Conservation (phyloP, 2,888 invertebrate genomes). For the Drosophila vallismaia region DNA sequence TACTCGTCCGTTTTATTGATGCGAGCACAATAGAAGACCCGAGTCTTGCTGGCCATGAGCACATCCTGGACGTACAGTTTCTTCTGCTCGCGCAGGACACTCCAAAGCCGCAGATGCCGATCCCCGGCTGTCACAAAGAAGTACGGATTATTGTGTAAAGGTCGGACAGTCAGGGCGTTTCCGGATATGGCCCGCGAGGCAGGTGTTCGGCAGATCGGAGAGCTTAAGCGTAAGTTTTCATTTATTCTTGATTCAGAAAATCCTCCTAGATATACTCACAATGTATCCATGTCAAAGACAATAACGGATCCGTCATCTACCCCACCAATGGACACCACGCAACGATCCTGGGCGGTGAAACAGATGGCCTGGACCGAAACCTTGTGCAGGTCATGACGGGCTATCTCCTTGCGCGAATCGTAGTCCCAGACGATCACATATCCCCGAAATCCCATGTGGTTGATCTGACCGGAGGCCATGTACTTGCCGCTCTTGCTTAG, state of each 20-base stretch:
- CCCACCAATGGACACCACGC: conserved; percentile 93
- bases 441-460: conserved; percentile 95
- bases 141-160: conserved; percentile 86
- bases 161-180: conserved; percentile 86
- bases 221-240: conserved; percentile 61
- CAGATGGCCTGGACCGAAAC: conserved; percentile 93
- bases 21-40: conserved; percentile 90
- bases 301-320: conserved; percentile 95
- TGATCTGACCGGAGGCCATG: conserved; percentile 95
- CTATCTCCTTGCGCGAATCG: conserved; percentile 86
- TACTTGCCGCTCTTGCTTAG: conserved; percentile 91
- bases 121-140: conserved; percentile 91
- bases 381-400: conserved; percentile 93
- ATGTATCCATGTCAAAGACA: conserved; percentile 90
- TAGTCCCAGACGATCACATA: conserved; percentile 95
- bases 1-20: conserved; percentile 89
- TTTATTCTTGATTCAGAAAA: too few relatives aligned
- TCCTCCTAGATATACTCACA: conserved; percentile 54
- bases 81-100: conserved; percentile 88
- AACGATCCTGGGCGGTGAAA: conserved; percentile 92
- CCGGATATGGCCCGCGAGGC: conserved; percentile 89
- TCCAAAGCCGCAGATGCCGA: conserved; percentile 90
- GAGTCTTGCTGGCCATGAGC: conserved; percentile 90
- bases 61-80: conserved; percentile 90
- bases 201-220: conserved; percentile 87